These are phyloP conservation scores for Myotis brandtii DNA, from an alignment of 2,113 vertebrate genomes.

Conservation along the genomic window DNA sequence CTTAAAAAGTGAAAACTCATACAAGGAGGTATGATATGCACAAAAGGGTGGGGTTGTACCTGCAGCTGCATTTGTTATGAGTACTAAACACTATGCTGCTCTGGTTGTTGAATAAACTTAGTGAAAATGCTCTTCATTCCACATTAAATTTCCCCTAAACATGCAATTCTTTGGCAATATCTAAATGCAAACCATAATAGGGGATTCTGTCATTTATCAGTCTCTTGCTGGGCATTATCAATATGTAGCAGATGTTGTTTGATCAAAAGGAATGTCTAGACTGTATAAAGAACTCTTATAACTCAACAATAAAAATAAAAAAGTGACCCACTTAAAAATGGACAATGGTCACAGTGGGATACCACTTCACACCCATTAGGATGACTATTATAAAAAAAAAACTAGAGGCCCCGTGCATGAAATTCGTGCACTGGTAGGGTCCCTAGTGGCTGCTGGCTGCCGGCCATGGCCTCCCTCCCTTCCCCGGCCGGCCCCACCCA, in stretches of 20 bases:
- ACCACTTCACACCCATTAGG: not conserved
- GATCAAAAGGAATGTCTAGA: not conserved
- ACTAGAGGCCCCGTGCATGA: too few species aligned
- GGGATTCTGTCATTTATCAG: conserved; percentile 56
- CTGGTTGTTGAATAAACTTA: conserved; percentile 71
- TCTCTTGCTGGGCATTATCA: not conserved
- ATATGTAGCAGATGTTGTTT: not conserved
- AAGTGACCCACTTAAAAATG: not conserved
- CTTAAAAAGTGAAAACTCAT: conserved; percentile 63
- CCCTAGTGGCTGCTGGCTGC: too few species aligned
- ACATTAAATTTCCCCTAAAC: conserved; percentile 75
- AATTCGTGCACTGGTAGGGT: too few species aligned
- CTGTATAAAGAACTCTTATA: not conserved
- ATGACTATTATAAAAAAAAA: not conserved
- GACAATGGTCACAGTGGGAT: not conserved
- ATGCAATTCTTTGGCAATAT: conserved; percentile 53
- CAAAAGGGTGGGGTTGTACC: conserved; percentile 44
- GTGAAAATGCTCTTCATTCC: conserved; percentile 68
- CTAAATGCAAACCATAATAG: conserved; percentile 70
- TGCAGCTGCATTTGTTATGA: conserved; percentile 62
- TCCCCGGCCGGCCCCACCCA: too few species aligned
- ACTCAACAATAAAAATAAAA: conserved; percentile 1
- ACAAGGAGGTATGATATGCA: not conserved
- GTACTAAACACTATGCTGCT: conserved; percentile 67
- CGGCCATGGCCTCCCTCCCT: too few species aligned